Percentiles rank a stretch among this genome's conserved stretches.
Conservation (phyloP, 2,797 vertebrate genomes). For the Sitta carolinensis region DNA sequence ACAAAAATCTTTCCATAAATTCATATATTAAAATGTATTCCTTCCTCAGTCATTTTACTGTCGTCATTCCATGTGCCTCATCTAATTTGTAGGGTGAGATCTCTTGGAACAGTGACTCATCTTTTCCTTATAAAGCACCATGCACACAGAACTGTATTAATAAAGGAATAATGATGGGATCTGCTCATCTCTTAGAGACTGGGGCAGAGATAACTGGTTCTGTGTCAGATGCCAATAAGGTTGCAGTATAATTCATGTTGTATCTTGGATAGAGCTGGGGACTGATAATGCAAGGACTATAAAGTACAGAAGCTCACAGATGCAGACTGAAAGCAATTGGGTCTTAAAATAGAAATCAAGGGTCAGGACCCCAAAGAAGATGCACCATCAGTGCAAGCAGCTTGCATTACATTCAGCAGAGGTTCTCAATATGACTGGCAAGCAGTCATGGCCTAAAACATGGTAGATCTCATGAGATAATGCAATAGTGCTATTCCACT, state of each 20-base stretch:
- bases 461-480: neutral
- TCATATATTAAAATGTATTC: conserved; percentile 17
- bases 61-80: neutral
- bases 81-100: conserved; percentile 13
- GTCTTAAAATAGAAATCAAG: neutral
- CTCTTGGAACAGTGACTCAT: conserved; percentile 46
- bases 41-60: neutral
- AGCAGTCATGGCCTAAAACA: neutral
- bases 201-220: neutral
- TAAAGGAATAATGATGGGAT: conserved; percentile 21
- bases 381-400: neutral
- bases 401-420: neutral
- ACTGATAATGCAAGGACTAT: neutral
- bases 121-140: conserved; percentile 23
- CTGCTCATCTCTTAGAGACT: conserved; percentile 13
- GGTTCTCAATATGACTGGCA: neutral
- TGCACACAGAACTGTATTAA: neutral
- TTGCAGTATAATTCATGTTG: neutral
- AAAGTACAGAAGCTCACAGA: neutral
- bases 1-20: neutral
- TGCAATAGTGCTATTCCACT: neutral
- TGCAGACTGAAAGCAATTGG: neutral
- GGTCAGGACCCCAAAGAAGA: neutral
- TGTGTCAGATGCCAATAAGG: neutral
- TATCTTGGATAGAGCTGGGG: neutral